Base-by-base conservation (phyloP, 2,888 invertebrate species). In the Oscheius sp. region DNA sequence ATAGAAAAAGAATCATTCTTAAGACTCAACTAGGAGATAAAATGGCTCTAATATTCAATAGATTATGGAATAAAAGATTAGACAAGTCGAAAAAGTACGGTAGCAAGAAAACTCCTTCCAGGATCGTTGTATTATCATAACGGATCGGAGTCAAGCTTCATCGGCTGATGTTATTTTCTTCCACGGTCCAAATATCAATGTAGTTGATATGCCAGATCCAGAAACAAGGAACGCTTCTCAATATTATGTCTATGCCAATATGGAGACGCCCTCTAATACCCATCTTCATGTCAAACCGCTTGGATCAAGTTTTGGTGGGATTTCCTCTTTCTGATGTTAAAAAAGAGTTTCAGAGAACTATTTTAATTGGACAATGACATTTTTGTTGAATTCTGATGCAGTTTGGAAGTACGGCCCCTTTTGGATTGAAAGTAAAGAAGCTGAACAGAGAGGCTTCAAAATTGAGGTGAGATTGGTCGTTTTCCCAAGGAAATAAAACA, bases 121-220 rank as follows among this genome's bases (percentile, higher is more conserved):
- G 17, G 91, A 91, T 82, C 92, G 92, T 82, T 80, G 87, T 68
- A 75, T 84, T 8, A 87, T 92, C 74, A 90, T 90, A 10, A 91
- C 91, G 70, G 80, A 90, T 3, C 88, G 89, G 10, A 76, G 80
- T 3, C 87, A 88, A 23, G 75, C 91, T 12, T 70, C 86, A 0
- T 83, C 83, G 5, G 91, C 91, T 0, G 91, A 92, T 83, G 91
- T 92, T 1, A 91, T 92, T 0, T 80, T 91, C 17, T 89, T 91
- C 80, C 91, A 91, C 79, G 76, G 74, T 27, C 72, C 75, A 34
- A 83, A 85, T 46, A 55, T 86, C 39, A 50, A 45, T 6, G 31
- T 17, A 3, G 52, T 42, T 3, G 46, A 64, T 27, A 63, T 69
- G 15, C 71, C 74, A 1, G 65, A 53, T 27, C 48, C 25, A 25